Evolutionary conservation across 2,888 invertebrate species (phyloP), one percentile per base, ranked within the genome.

Genomic region (Eupithecia tripunctaria): DNA sequence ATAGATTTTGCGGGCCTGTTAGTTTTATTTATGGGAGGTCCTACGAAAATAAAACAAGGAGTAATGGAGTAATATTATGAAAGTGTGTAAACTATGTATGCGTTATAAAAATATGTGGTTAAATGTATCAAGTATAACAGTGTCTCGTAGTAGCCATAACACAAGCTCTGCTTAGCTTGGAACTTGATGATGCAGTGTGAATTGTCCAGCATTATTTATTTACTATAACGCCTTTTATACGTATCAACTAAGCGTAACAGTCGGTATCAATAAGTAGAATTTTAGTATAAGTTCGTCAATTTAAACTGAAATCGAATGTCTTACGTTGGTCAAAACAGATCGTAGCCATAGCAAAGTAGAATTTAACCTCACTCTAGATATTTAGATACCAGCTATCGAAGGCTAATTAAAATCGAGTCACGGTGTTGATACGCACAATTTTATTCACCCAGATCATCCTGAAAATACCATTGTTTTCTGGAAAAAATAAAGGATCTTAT

Each of bases 331-430:
- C 29, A 60, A 60, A 59, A 56, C 2, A 14, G 12, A 4, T 14
- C 38, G 36, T 14, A 64, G 25, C 21, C 21, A 21, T n/a, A 12
- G 36, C 10, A 25, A 64, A 27, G 67, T 60, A 59, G 38, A 74
- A 71, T 74, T 71, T 71, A 68, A 68, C 63, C 67, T 59, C 38
- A n/a, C n/a, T 59, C 29, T 47, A 36, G 51, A 38, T 29, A 36
- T 66, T 73, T 65, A 65, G 64, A 70, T 64, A 73, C 64, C 64
- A 70, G 64, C 36, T 65, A 60, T 71, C 51, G 32, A 65, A 64
- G 60, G 29, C 65, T 6, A 25, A 69, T 2, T 15, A 32, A 47
- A 41, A 67, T 62, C 21, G 65, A 43, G 21, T n/a, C 27, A n/a
- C 29, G 14, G 21, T 7, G 36, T 41, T 68, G 68, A 65, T 59